Evolutionary conservation across 2,888 invertebrate genomes (phyloP), one percentile per base, ranked within the genome.

Genomic region (Busseola fusca): DNA sequence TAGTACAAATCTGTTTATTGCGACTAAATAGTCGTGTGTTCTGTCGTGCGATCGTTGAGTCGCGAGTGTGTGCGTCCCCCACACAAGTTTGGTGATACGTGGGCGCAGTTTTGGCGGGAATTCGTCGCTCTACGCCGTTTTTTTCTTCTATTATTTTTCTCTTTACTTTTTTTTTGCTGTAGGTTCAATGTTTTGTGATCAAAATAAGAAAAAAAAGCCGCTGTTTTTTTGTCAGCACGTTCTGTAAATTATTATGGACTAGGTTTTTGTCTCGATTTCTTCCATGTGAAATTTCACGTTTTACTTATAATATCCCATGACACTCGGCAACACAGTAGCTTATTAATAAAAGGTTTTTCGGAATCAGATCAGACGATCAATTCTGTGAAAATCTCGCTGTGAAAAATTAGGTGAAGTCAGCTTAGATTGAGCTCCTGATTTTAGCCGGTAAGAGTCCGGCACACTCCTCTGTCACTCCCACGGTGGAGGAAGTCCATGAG

Each of bases 41-140:
- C 56, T 74, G 69, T 67, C 52, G 82, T 87, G 88, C 85, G 88
- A 86, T 87, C 78, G 86, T 84, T 81, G 66, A 81, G 88, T 89
- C 89, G 89, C 78, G 83, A 72, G 78, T 80, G 83, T 81, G 80
- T 45, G 82, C 83, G 86, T 72, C 86, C 90, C 91, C 93, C 95
- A 93, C 94, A 95, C 95, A 95, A 95, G 95, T 94, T 94, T 91
- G 95, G 95, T 95, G 93, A 95, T 95, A 95, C 95, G 95, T 86
- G 95, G 95, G 93, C 93, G 92, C 95, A 95, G 95, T 95, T 95
- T 91, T 93, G 93, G 93, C 86, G 95, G 95, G 92, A 93, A 90
- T 84, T 92, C 94, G 86, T 90, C 95, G 92, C 77, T 87, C 88
- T 89, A 87, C 88, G 76, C 77, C 87, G 86, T 83, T 81, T 79